Base-by-base conservation (phyloP, 2,113 vertebrate genomes). In the Saguinus imperator region DNA sequence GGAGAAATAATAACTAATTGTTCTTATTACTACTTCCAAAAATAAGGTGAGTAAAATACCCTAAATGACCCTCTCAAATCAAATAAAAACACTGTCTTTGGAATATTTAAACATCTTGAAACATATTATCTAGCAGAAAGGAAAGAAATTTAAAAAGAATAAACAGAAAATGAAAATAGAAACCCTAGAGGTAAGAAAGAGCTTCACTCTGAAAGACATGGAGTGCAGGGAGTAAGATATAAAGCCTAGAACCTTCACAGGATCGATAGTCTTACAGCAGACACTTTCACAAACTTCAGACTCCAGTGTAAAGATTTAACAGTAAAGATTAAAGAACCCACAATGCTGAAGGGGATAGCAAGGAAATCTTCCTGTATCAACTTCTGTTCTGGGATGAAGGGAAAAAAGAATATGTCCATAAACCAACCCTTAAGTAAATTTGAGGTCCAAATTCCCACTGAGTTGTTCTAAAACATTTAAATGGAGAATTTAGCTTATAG, bases 391-490 rank as follows among this genome's bases (percentile, higher is more conserved):
- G 29, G 37, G 29, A 84, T 55, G 13, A 40, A 89, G 35, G 35
- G 40, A 61, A 81, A n/a, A 35, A 73, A 29, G 12, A 61, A 76
- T 83, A 89, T 55, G 9, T 66, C 57, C 32, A 55, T 83, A 89
- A 64, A 75, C 23, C 23, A 81, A 40, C 2, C 32, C 14, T 89
- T 14, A 75, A 55, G 45, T 37, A 64, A 70, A 48, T 45, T 72
- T 94, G n/a, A 82, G 43, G 27, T 75, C 25, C 43, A 82, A 75
- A 82, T 89, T 88, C 23, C 77, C 37, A 75, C 27, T 17, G 35
- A 40, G 35, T 82, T 94, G 27, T 50, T 89, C 35, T 82, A 94
- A 82, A 89, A 82, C 55, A 89, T 32, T 89, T 70, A 61, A 94
- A 27, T 43, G 43, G 77, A 52, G n/a, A 81, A 81, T 88, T 72